Base-by-base conservation (phyloP, 2,797 vertebrate species). In the Phataginus tetradactyla region DNA sequence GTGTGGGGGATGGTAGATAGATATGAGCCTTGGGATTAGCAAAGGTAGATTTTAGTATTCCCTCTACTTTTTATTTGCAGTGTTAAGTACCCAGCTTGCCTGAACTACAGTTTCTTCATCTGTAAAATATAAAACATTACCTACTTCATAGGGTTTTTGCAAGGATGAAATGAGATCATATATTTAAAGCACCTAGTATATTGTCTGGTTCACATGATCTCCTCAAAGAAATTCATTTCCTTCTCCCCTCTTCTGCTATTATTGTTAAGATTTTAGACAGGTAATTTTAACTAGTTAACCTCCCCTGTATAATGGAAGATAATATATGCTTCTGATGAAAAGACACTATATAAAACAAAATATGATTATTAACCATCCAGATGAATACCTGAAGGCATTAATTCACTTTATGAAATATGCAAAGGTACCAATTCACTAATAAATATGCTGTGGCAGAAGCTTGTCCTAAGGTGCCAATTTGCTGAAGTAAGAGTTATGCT, bases 311-410 rank as follows among this genome's bases (percentile, higher is more conserved):
- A 97, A 97, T 97, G 81, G 74, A 93, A 96, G 91, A 96, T 97
- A 97, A 97, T 94, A 92, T 25, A 93, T 32, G 90, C 80, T 93
- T 97, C 79, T 95, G 94, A 96, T 88, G 92, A 92, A 97, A 97
- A 96, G 83, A 87, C 17, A 96, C 75, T 77, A 88, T 68, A 96
- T 96, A 97, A 97, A 96, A 96, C 81, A 94, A 96, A 97, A 95
- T 95, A 78, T 75, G 75, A 96, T 90, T 80, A 96, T 96, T 97
- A 97, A 90, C 63, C 63, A 91, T 72, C 79, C 93, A 97, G 96
- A 94, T 95, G 94, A 94, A 94, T 90, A 96, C 96, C 91, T 84
- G 39, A 85, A 96, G 94, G 86, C 89, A 97, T 92, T 97, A 77
- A 95, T 92, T 92, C 74, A 90, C 83, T 97, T 96, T 96, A 88